Evolutionary conservation across 2,113 vertebrate genomes (phyloP).

Genomic region (Perccottus glenii): DNA sequence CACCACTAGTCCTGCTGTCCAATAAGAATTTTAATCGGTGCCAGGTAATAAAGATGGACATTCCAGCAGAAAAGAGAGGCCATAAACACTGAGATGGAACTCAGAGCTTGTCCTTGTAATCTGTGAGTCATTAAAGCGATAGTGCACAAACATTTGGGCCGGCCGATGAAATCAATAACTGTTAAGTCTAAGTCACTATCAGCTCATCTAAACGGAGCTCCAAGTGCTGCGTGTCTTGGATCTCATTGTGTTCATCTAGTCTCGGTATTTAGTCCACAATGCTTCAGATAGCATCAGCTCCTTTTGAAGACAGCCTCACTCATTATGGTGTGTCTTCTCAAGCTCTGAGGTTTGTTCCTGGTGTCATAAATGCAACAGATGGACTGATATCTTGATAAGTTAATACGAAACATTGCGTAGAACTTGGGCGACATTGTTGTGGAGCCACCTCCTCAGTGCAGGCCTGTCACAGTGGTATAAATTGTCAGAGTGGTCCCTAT

Average conservation of each 20-base stretch:
- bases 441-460: no score
- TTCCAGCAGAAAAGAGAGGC: conserved; percentile 22
- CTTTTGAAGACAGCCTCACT: conserved; percentile 59
- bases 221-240: conserved; percentile 56
- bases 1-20: conserved; percentile 37
- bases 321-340: conserved; percentile 10
- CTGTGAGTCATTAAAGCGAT: conserved; percentile 53
- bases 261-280: no score
- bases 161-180: conserved; percentile 35
- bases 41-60: conserved; percentile 57
- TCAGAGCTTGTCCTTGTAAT: conserved; percentile 18
- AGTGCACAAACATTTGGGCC: conserved; percentile 9
- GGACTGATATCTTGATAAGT: neutral
- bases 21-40: conserved; percentile 32
- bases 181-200: conserved; percentile 57
- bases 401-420: neutral
- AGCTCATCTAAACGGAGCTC: conserved; percentile 64
- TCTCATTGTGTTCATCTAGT: conserved; percentile 55
- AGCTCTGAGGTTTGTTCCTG: conserved; percentile 15
- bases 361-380: conserved; percentile 37
- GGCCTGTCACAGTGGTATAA: conserved; percentile 28
- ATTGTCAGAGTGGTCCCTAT: no score
- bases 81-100: conserved; percentile 34
- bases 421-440: conserved; percentile 65
- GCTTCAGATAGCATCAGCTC: conserved; percentile 72